Base-by-base conservation (phyloP, 2,888 invertebrate genomes). In the Leptinotarsa rubiginosa region DNA sequence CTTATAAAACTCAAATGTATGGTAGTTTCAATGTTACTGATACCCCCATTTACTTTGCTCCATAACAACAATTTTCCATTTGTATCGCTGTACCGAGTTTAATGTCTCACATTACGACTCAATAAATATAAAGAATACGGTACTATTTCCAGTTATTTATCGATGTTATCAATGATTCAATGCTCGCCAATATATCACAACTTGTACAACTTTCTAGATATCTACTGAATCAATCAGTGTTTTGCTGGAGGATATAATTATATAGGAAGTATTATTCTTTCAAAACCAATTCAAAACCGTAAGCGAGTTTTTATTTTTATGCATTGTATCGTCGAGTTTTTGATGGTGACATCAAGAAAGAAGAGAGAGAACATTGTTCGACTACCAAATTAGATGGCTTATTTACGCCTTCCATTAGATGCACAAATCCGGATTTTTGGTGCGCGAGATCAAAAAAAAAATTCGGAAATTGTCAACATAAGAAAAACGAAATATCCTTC, bases 131-230 rank as follows among this genome's bases (percentile, higher is more conserved):
- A 62, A 25, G 31, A 62, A 25, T 16, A 31, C 31, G 31, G 31
- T 62, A 62, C 62, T 62, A 31, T 62, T 62, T 62, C 16, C 31
- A 62, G 62, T 62, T 62, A 62, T 62, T 50, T 52, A 68, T 68
- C 25, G 68, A 68, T 68, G 52, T n/a, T 31, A 68, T 68, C 25
- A 20, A 68, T 68, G 54, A 52, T 68, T 68, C 68, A 67, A 67
- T 67, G 67, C 49, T 50, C 18, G 50, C 67, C 67, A 67, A 50
- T 67, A 67, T 67, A 49, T 49, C 67, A 67, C 67, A 62, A 62
- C 56, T 56, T 56, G 56, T 56, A 22, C 66, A 50, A 66, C 47
- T 49, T 49, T 52, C 47, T 67, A 7, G 25, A 49, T 67, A 67
- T 67, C 47, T 49, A 4, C 25, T 25, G 25, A 25, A 25, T 25